Percentiles rank a stretch among this genome's conserved stretches.
These are phyloP conservation scores for Deroptyus accipitrinus DNA, from an alignment of 2,113 vertebrate genomes.

Conservation along the genomic window DNA sequence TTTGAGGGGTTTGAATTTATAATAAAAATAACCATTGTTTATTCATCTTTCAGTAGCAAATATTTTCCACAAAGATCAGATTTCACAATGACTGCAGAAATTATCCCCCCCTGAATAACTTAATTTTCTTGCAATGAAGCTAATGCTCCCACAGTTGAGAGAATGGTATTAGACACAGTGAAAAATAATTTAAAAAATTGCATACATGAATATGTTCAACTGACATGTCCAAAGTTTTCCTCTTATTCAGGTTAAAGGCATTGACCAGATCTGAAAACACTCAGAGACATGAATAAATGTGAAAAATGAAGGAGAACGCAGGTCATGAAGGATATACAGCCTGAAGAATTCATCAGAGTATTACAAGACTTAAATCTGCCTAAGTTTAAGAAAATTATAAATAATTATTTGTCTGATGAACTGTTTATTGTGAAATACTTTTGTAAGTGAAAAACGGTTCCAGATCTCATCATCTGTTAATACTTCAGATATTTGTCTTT, in stretches of 20 bases:
- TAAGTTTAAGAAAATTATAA: background rate
- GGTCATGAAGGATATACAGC: background rate
- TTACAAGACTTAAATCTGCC: background rate
- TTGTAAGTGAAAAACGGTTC: background rate
- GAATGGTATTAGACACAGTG: background rate
- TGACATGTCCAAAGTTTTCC: background rate
- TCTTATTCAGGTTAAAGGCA: background rate
- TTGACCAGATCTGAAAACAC: background rate
- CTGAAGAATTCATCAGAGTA: background rate
- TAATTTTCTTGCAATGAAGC: background rate
- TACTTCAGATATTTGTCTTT: slow-evolving; percentile 28
- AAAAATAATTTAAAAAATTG: background rate
- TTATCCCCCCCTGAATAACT: background rate
- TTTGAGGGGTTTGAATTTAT: background rate
- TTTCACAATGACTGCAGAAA: background rate
- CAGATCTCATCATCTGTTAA: slow-evolving; percentile 17
- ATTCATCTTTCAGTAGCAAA: background rate
- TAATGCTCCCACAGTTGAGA: background rate
- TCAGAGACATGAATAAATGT: background rate
- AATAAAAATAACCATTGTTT: background rate
- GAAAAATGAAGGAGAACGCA: background rate
- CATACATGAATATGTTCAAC: background rate
- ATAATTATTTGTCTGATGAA: background rate
- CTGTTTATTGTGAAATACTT: slow-evolving; percentile 1
- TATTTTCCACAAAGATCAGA: background rate